Evolutionary conservation across 2,797 vertebrate genomes (phyloP), one percentile per base, ranked within the genome.

Genomic region (Halcyon chelicuti): DNA sequence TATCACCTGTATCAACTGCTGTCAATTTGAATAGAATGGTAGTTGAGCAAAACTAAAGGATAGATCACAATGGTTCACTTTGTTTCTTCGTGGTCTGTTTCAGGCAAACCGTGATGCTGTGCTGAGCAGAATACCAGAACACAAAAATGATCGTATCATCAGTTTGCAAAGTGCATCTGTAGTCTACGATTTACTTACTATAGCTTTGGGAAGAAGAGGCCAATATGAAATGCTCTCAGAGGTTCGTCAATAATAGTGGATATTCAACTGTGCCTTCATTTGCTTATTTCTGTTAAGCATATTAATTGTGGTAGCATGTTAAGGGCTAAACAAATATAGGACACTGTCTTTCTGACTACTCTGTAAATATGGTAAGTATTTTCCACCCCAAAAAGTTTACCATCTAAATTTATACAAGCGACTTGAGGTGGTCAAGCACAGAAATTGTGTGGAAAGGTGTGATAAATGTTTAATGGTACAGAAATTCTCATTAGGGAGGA

Each of bases 221-320:
- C 99, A 99, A 92, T 99, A 99, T 49, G 99, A 99, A 98, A 99
- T 99, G 99, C 98, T 99, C 40, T 99, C 99, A 12, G 99, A 99
- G 99, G 99, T 99, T 96, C 42, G 96, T 94, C 6, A 7, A 8
- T 55, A n/a, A 19, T 15, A 68, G 20, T 42, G n/a, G 52, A 76
- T 55, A 54, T 61, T 90, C 9, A 75, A 3, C n/a, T 88, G 15
- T 52, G 29, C 40, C 25, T 65, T 68, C 0, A 0, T 67, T 55
- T 52, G n/a, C 7, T 29, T 33, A 22, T 80, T 85, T 85, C 52
- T 85, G 15, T 82, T 91, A 47, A 29, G 76, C 10, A 0, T 29
- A 15, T 54, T 58, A 35, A 35, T 47, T 63, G 8, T 79, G n/a
- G 2, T 79, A 29, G 14, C 46, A 35, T 44, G 37, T 40, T 40